These are phyloP conservation scores for Tethea ocularis DNA, from an alignment of 2,888 invertebrate genomes.

Conservation along the genomic window DNA sequence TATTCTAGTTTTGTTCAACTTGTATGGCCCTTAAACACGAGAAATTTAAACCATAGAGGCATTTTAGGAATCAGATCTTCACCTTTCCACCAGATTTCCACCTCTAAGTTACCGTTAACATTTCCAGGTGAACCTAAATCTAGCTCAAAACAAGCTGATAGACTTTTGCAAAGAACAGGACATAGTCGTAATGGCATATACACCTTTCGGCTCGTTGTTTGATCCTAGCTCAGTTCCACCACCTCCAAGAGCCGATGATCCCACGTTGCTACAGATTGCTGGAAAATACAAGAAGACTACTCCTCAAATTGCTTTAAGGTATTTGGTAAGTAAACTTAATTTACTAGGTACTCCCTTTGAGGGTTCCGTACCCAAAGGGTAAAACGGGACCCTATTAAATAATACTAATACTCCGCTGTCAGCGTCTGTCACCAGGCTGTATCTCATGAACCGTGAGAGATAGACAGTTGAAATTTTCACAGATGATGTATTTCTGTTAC, in stretches of 20 bases:
- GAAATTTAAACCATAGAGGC: too few relatives aligned
- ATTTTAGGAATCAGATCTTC: too few relatives aligned
- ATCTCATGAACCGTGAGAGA: too few relatives aligned
- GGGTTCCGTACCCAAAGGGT: too few relatives aligned
- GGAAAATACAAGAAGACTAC: conserved; percentile 84
- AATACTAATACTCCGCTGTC: too few relatives aligned
- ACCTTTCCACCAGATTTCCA: too few relatives aligned
- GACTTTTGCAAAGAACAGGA: conserved; percentile 83
- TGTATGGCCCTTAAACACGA: too few relatives aligned
- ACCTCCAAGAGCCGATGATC: conserved; percentile 70
- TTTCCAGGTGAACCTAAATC: conserved; percentile 80
- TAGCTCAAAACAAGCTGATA: conserved; percentile 84
- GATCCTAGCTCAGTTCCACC: conserved; percentile 54
- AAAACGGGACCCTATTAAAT: too few relatives aligned
- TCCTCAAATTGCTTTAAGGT: conserved; percentile 85
- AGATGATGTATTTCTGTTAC: too few relatives aligned
- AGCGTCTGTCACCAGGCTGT: too few relatives aligned
- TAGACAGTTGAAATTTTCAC: too few relatives aligned
- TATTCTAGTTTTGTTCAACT: too few relatives aligned
- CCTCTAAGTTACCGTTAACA: not conserved
- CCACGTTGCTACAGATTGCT: conserved; percentile 77
- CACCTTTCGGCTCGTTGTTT: conserved; percentile 85
- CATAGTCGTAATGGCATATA: conserved; percentile 86
- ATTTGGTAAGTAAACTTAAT: conserved; percentile 75
- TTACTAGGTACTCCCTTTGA: not conserved